Evolutionary conservation across 2,888 invertebrate species (phyloP), one percentile per base, ranked within the genome.

Genomic region (Plusia festucae): DNA sequence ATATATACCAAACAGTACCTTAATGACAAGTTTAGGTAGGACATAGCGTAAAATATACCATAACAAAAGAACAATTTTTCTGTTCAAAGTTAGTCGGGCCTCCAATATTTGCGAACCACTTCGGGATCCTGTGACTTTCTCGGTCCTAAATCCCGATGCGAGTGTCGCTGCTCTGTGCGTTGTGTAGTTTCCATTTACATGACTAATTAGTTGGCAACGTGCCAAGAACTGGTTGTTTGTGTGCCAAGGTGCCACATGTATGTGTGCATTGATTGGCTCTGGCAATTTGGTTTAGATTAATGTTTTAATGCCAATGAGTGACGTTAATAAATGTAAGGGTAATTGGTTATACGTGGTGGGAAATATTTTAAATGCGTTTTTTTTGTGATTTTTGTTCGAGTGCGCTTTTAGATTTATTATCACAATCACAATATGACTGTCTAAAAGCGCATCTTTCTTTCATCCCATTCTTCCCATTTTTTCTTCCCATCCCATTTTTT

Each of bases 151-250:
- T 70, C 71, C 53, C 8, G 22, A 49, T 34, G 56, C 22, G 32
- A 61, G 44, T 70, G 83, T 82, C 76, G 71, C 77, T 82, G 83
- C 83, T 82, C 81, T 81, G 75, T 81, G 82, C 81, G 82, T 81
- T 86, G 84, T 85, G 82, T 85, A 86, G 87, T 80, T 85, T 85
- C 88, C 86, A 90, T 90, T 90, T 88, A 88, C 88, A 90, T 90
- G 89, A 88, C 86, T 90, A 90, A 91, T 91, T 90, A 90, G 83
- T 87, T 89, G 90, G 88, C 88, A 65, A 53, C 60, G 57, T 59
- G 61, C 82, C 74, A 70, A 68, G 65, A 78, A 62, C 66, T 61
- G 60, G 11, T 53, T 58, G 58, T 51, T 51, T 76, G 56, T 68
- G 8, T 52, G 64, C 61, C 68, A 76, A 65, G 68, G 64, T 68